phyloP scores from a whole-genome alignment of 2,888 invertebrate genomes.

The Coelogynopora nodosa region DNA sequence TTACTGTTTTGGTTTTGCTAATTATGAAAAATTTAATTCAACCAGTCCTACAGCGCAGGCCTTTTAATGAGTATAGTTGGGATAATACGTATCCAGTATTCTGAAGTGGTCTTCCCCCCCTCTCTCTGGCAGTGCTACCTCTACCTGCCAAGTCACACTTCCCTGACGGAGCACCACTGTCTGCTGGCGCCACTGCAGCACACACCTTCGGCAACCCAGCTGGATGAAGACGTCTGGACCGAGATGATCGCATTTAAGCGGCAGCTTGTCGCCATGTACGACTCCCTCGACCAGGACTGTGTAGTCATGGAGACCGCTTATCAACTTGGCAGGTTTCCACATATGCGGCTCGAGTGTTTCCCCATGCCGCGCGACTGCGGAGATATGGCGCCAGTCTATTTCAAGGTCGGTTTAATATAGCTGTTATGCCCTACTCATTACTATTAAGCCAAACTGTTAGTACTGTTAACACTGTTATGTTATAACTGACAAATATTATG shows the following conservation, averaged over 20 bases:
- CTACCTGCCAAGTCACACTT: slow-evolving; percentile 74
- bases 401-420: no score
- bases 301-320: slow-evolving; percentile 85
- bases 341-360: slow-evolving; percentile 82
- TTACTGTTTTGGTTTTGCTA: no score
- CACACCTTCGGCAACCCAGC: slow-evolving; percentile 71
- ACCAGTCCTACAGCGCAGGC: no score
- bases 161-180: slow-evolving; percentile 78
- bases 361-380: slow-evolving; percentile 78
- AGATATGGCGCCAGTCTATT: slow-evolving; percentile 71
- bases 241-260: slow-evolving; percentile 64
- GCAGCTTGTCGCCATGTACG: slow-evolving; percentile 66
- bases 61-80: no score
- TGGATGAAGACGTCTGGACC: slow-evolving; percentile 90
- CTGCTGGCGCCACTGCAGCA: slow-evolving; percentile 80
- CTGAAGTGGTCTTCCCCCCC: background rate
- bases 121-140: slow-evolving; percentile 67
- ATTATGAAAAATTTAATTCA: no score
- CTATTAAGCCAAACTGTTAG: no score
- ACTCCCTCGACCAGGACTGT: slow-evolving; percentile 69
- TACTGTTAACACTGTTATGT: no score
- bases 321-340: slow-evolving; percentile 72
- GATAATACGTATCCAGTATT: no score
- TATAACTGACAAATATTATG: no score
- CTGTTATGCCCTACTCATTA: no score